Base-by-base conservation (phyloP, 2,113 vertebrate species). In the Semnornis frantzii region DNA sequence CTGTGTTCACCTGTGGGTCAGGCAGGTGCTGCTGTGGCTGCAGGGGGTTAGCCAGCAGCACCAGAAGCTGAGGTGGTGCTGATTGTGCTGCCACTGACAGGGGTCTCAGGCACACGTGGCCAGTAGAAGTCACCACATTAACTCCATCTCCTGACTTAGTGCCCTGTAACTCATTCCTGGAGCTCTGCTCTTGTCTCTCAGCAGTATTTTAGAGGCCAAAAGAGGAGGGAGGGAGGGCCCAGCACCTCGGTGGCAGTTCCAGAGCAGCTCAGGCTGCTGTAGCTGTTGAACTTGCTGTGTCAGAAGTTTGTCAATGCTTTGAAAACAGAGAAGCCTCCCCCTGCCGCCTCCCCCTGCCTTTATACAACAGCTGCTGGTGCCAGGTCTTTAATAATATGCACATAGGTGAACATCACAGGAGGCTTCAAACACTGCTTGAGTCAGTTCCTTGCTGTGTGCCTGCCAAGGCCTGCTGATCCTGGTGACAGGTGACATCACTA, bases 71-170 rank as follows among this genome's bases (percentile, higher is more conserved):
- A 20, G 79, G 1, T 33, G 59, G 69, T 23, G 10, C 27, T 58
- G 1, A 18, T 17, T 57, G 44, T 85, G 16, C 4, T 15, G 1
- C 5, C 1, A 0, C 30, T 19, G 9, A 2, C 27, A 24, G 11
- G 42, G 64, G 9, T 2, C 33, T 70, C 20, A 0, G 28, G 10
- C 3, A 2, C 27, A 30, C 15, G 0, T 4, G 8, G 30, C 37
- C 33, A 14, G 58, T 8, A 27, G 39, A 39, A 76, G 18, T 44
- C 19, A 2, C 5, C 27, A 7, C 3, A 0, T 23, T 19, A 52
- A 50, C 34, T 8, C 8, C 23, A 33, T 23, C 7, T 3, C 27
- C 58, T 24, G 58, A 0, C 24, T 60, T n/a, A 4, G 27, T 44
- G 0, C 9, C 71, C 31, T 46, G 12, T 5, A 8, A 2, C 27